Evolutionary conservation across 2,888 invertebrate species (phyloP).

Genomic region (Phengaris alcon): DNA sequence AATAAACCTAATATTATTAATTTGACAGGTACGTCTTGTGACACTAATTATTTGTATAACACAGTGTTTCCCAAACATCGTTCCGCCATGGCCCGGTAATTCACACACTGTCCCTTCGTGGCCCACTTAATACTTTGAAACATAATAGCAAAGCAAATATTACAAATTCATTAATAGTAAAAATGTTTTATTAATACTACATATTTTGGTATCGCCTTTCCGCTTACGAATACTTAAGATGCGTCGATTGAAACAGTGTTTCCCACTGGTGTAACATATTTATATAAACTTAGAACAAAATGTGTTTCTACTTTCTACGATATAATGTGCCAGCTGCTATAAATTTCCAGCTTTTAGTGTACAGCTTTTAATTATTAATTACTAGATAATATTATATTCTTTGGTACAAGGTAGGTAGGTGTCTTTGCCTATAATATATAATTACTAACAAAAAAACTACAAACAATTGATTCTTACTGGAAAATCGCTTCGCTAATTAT

Average conservation of each 20-base stretch:
- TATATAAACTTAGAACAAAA: neutral
- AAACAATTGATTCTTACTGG: conserved; percentile 3
- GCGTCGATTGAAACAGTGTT: neutral
- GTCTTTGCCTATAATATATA: neutral
- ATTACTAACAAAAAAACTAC: neutral
- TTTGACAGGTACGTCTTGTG: too few species aligned
- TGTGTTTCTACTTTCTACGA: neutral
- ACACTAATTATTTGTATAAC: too few species aligned
- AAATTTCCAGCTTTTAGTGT: neutral
- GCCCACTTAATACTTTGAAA: too few species aligned
- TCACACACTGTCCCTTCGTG: too few species aligned
- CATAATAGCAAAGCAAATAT: too few species aligned
- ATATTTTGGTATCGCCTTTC: too few species aligned
- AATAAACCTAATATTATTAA: neutral
- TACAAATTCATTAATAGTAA: too few species aligned
- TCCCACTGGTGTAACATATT: neutral
- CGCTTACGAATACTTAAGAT: too few species aligned
- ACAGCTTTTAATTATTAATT: neutral
- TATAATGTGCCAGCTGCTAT: neutral
- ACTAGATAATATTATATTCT: neutral
- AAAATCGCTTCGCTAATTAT: neutral
- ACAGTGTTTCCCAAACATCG: too few species aligned
- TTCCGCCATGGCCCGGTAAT: too few species aligned
- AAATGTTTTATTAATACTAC: too few species aligned
- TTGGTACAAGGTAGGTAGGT: neutral